Conservation (phyloP, 2,113 vertebrate genomes). For the Calidris pygmaea region DNA sequence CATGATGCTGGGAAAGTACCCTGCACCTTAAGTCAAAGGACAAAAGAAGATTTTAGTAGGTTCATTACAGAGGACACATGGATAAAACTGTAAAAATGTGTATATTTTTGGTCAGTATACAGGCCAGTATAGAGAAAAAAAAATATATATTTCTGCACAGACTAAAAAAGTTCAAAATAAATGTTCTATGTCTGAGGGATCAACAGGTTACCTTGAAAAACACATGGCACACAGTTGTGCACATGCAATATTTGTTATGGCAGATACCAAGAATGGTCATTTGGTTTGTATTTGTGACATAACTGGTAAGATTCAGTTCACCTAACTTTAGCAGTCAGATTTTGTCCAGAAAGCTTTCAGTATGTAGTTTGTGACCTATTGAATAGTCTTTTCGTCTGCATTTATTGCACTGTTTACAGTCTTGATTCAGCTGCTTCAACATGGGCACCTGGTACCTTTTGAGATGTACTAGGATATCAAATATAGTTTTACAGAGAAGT, state of each 20-base stretch:
- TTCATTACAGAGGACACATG: neutral
- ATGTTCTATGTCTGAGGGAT: neutral
- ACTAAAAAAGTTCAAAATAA: neutral
- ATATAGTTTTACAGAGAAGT: neutral
- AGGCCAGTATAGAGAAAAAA: neutral
- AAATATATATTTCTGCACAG: neutral
- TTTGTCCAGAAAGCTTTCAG: neutral
- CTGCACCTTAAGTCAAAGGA: neutral
- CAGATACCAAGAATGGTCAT: neutral
- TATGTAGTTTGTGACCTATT: neutral
- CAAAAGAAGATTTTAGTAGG: neutral
- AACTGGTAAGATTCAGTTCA: neutral
- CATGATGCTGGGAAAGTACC: neutral
- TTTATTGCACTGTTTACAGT: neutral
- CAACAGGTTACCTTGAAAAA: neutral
- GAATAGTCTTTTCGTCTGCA: neutral
- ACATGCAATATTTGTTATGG: neutral
- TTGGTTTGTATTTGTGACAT: neutral
- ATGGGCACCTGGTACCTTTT: neutral
- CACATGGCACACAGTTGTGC: accelerated
- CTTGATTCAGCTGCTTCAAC: neutral
- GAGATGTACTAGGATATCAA: neutral
- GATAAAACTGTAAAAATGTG: neutral
- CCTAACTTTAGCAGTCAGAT: neutral
- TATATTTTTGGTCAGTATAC: neutral